Evolutionary conservation across 2,113 vertebrate genomes (phyloP), one percentile per base, ranked within the genome.

Genomic region (Odontophorus gujanensis): DNA sequence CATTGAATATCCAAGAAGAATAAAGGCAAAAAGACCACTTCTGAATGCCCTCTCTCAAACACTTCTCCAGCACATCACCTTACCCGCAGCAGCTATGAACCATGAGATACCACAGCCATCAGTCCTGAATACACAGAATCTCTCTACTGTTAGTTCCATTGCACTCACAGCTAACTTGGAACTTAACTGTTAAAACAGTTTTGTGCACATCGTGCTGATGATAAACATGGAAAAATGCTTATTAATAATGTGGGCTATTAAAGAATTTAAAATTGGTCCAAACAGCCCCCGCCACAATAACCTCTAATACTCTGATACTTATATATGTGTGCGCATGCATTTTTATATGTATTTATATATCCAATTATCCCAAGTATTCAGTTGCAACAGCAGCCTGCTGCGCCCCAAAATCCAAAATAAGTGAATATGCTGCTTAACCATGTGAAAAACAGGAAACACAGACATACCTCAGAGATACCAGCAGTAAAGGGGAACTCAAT

Each of bases 201-300:
- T 42, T 53, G 2, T 51, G 20, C 22, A 47, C 6, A 20, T 36
- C 0, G 0, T 32, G 9, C n/a, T 43, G 5, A 40, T 7, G 25
- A 58, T 40, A 72, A 26, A n/a, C 12, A 63, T 10, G 11, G 76
- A 42, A 5, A 79, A 38, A 5, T 17, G 12, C 58, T 28, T 55
- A 26, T 9, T 51, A 58, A 22, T 55, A 84, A 75, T 21, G 42
- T 18, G 13, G n/a, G 7, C 19, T 78, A 32, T 5, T 58, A 62
- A 61, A 3, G 4, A 85, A 68, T n/a, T 72, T n/a, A 7, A 47
- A 72, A 26, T 10, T 45, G 5, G 4, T n/a, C 11, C 5, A 1
- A 88, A 45, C 16, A 13, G 11, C 57, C 76, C 8, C 32, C 20
- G 36, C 22, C 43, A 55, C 17, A 72, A 47, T 18, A 18, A 47